Evolutionary conservation across 1,140 invertebrate species (phyloP), one percentile per base, ranked within the genome.

Genomic region (Carcinoscorpius rotundicauda): DNA sequence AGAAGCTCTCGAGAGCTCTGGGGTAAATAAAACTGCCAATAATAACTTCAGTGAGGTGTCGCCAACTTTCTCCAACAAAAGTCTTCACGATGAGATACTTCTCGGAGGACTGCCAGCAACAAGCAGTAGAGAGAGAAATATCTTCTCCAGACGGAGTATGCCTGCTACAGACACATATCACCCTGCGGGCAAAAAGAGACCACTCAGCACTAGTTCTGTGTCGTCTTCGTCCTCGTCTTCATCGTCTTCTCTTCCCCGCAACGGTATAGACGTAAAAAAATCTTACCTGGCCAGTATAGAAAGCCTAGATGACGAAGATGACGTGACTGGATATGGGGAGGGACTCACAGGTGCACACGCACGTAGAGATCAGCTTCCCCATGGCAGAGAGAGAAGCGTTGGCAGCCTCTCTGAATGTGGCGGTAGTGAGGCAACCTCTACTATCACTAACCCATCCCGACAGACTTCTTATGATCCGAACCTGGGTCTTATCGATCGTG

Each of bases 201-300:
- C 87, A n/a, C 74, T 88, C 29, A 91, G 88, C 55, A 86, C 88
- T 71, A 89, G 87, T 76, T 90, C 87, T 58, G 88, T 87, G 62
- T 84, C 86, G 3, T 90, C 88, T 3, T 88, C 87, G 3, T 89
- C 87, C 1, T 77, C 75, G 6, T 78, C 76, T 1, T 79, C 81
- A 49, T 78, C 77, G 5, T 74, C 72, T 10, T 73, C 72, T 5
- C 59, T 66, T 9, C 72, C 72, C 6, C 61, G 68, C 8, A 61
- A 66, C 3, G 53, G 53, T 55, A 55, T 55, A n/a, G 63, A 67
- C 52, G 68, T 66, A 6, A 11, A 66, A 75, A 78, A 79, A 71
- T 83, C 86, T n/a, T 89, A 88, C 78, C 76, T 89, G 74, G 86
- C 87, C 56, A 88, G 87, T 11, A 86, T 88, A 64, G 87, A 90